Evolutionary conservation across 2,113 vertebrate genomes (phyloP), one percentile per base, ranked within the genome.

Genomic region (Dromas ardeola): DNA sequence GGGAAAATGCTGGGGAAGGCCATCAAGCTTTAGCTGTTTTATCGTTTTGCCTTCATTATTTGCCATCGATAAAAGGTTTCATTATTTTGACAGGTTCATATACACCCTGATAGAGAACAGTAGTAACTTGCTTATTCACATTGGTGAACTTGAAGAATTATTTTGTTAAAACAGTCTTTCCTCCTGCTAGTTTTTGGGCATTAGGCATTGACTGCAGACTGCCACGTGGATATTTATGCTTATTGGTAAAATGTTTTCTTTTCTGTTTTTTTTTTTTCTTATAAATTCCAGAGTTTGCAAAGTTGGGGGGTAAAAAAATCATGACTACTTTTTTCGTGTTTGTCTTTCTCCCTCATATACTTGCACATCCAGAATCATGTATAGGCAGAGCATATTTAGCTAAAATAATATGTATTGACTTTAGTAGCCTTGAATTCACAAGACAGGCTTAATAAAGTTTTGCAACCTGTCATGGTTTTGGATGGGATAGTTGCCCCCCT

Each of bases 141-240:
- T 30, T 90, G 86, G 36, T 82, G 88, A 95, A 90, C 66, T 78
- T 84, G 78, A 92, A 93, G 95, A 97, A 94, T 95, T 70, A 74
- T 61, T 89, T 96, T 67, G 71, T 70, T 92, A 84, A 90, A 90
- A 55, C 47, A 79, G 25, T 69, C n/a, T 59, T 93, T 87, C 72
- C 27, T 95, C 52, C 58, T 86, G 26, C 49, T 92, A 38, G 3
- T 38, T 82, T 91, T 76, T 63, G 47, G 76, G 56, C 38, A 63
- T 58, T 61, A 78, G 43, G 20, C 36, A 61, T 85, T 81, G 89
- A 71, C 70, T 80, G 22, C 58, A 92, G 90, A 92, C 55, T 84
- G 55, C 59, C 45, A 67, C 17, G 20, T 30, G 40, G 87, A n/a
- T 87, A 67, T 90, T 96, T 94, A 88, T 93, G 96, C 49, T 66